Percentiles rank a stretch among this genome's conserved stretches.
Conservation (phyloP, 1,140 invertebrate species). For the Aphaenogaster floridana region DNA sequence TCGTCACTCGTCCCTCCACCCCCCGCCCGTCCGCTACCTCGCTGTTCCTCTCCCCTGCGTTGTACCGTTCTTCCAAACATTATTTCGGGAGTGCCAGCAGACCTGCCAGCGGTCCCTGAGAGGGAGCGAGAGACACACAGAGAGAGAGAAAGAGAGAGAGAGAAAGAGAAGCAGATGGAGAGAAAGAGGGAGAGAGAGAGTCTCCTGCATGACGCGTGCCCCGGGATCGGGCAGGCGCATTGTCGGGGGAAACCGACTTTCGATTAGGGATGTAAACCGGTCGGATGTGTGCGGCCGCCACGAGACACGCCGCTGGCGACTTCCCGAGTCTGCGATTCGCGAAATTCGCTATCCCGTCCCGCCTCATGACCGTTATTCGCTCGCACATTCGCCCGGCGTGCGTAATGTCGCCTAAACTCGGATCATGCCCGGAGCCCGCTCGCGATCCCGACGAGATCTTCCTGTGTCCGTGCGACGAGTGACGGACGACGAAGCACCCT, state of each 20-base stretch:
- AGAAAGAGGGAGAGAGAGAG: constrained; percentile 44
- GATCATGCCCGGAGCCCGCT: background rate
- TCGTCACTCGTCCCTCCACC: constrained; percentile 20
- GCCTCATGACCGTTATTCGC: background rate
- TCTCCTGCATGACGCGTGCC: constrained; percentile 67
- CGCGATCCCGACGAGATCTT: background rate
- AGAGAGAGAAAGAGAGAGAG: constrained; percentile 29
- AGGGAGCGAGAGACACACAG: background rate
- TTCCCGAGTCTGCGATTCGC: background rate
- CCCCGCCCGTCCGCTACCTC: constrained; percentile 10
- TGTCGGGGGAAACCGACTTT: constrained; percentile 55
- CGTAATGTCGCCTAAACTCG: background rate
- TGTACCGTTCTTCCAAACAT: constrained; percentile 73
- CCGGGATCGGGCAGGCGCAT: constrained; percentile 75
- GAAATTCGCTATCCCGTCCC: background rate
- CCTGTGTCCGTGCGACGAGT: background rate
- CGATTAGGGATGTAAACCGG: constrained; percentile 54
- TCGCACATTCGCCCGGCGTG: background rate
- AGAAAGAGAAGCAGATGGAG: constrained; percentile 5
- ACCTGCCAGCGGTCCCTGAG: constrained; percentile 69
- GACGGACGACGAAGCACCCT: background rate
- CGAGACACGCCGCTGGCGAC: background rate
- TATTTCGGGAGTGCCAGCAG: constrained; percentile 82
- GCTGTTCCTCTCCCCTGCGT: constrained; percentile 35
- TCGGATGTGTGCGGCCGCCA: constrained; percentile 22